phyloP scores from a whole-genome alignment of 2,113 vertebrate species.

The Hippotragus niger region DNA sequence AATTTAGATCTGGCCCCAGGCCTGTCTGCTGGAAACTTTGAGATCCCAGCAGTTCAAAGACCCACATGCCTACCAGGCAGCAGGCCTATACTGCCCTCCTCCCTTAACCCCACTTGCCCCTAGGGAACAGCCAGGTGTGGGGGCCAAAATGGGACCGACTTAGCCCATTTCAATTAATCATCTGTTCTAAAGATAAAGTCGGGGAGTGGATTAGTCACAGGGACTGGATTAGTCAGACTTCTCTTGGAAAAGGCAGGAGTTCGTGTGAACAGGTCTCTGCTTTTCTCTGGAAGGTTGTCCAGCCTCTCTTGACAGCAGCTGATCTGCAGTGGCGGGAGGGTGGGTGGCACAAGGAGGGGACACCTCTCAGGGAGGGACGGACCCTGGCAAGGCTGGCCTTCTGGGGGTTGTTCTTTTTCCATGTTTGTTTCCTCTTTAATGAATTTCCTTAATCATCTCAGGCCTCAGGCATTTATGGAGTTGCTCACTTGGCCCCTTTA shows the following conservation, averaged over 20 bases:
- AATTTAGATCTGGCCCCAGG: not conserved
- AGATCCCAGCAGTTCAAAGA: not conserved
- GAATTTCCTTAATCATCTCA: slow-evolving; percentile 16
- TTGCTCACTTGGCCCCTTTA: not conserved
- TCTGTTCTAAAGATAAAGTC: slow-evolving; percentile 20
- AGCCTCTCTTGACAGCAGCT: not conserved
- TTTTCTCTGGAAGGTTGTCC: not conserved
- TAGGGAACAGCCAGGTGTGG: not conserved
- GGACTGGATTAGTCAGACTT: slow-evolving; percentile 45
- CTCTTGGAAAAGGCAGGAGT: not conserved
- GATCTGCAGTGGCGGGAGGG: not conserved
- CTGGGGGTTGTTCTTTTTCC: not conserved
- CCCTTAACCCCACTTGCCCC: not conserved
- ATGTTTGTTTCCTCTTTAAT: not conserved
- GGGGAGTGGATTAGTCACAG: slow-evolving; percentile 33
- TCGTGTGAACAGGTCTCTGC: not conserved
- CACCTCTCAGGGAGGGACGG: not conserved
- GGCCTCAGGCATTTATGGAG: accelerated
- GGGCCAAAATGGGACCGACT: not conserved
- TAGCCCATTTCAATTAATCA: slow-evolving; percentile 39
- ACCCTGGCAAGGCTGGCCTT: not conserved
- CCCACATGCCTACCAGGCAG: no score
- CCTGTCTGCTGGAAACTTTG: not conserved
- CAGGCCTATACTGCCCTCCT: not conserved
- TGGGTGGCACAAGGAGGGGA: not conserved